Evolutionary conservation across 2,113 vertebrate species (phyloP), one percentile per base, ranked within the genome.

Genomic region (Eonycteris spelaea): DNA sequence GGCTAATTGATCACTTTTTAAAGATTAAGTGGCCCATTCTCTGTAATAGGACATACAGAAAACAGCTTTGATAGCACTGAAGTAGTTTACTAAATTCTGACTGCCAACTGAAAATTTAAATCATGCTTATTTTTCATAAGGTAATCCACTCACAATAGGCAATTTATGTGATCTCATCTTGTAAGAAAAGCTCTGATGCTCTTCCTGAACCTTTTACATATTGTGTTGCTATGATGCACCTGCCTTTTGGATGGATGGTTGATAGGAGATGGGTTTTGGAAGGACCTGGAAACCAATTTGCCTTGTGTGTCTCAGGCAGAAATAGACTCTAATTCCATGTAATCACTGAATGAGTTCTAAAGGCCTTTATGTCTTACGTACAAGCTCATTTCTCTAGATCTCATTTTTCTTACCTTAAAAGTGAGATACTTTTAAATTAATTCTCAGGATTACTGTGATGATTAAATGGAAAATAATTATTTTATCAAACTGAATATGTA

Each of bases 1-100:
- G 43, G 48, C 88, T 96, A 96, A 97, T 96, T 97, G 96, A 97
- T 94, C 93, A 89, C 63, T 94, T 94, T 96, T 96, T 96, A 85
- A 97, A 95, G 89, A 95, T 92, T 91, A 97, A 96, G 93, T 97
- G 94, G 91, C 59, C 45, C 30, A 79, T 97, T 98, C 77, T 93
- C 93, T 83, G 12, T 86, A 94, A 92, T 38, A 53, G 65, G 48
- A 95, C 57, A 79, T 93, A 89, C 30, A 93, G 91, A 96, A 96
- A 96, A 73, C 38, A 86, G 68, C 91, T 78, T 96, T 96, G 61
- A 94, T 55, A 96, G 93, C 35, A 78, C 19, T 89, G 77, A 95
- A 78, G 68, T 70, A 18, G n/a, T 91, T 95, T 90, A 91, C 59
- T 82, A 77, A 89, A 93, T 97, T 96, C 89, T 86, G 65, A 93